These are phyloP conservation scores for Drosophila merina DNA, from an alignment of 2,888 invertebrate genomes.

Conservation along the genomic window DNA sequence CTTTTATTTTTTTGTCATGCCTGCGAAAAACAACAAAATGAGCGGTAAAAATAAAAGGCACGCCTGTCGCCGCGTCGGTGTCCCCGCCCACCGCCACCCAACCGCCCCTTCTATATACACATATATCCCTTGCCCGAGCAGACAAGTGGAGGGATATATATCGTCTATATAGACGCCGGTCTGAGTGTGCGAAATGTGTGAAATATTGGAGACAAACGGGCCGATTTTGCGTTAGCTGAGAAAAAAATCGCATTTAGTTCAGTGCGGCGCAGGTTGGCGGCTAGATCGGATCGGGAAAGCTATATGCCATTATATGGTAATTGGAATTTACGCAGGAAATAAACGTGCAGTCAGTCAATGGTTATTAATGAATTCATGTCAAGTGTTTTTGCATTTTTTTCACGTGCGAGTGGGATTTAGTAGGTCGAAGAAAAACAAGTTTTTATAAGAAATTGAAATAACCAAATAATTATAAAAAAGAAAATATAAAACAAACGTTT, in stretches of 20 bases:
- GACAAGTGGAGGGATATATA: conserved; percentile 37
- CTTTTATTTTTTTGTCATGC: conserved; percentile 17
- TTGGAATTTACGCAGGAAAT: conserved; percentile 9
- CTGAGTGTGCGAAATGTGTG: conserved; percentile 65
- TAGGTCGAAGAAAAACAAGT: conserved; percentile 7
- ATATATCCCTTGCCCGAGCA: conserved; percentile 12
- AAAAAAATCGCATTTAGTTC: conserved; percentile 67
- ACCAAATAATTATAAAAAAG: background rate
- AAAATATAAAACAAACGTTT: conserved; percentile 6
- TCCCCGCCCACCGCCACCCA: conserved; percentile 4
- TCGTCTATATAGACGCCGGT: conserved; percentile 32
- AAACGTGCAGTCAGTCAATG: conserved; percentile 20
- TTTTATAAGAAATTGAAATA: background rate
- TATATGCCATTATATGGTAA: conserved; percentile 27
- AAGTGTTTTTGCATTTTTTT: conserved; percentile 26
- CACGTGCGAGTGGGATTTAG: conserved; percentile 27
- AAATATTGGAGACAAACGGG: conserved; percentile 81
- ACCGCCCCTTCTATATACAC: background rate
- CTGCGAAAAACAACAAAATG: conserved; percentile 39
- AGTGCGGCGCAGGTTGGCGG: conserved; percentile 80
- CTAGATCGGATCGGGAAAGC: conserved; percentile 67
- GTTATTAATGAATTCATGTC: conserved; percentile 1
- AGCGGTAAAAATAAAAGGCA: conserved; percentile 73
- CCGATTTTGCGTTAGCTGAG: conserved; percentile 75
- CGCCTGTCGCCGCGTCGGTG: conserved; percentile 60